These are phyloP conservation scores for Microplitis deprimator DNA, from an alignment of 2,888 invertebrate species.

Conservation along the genomic window DNA sequence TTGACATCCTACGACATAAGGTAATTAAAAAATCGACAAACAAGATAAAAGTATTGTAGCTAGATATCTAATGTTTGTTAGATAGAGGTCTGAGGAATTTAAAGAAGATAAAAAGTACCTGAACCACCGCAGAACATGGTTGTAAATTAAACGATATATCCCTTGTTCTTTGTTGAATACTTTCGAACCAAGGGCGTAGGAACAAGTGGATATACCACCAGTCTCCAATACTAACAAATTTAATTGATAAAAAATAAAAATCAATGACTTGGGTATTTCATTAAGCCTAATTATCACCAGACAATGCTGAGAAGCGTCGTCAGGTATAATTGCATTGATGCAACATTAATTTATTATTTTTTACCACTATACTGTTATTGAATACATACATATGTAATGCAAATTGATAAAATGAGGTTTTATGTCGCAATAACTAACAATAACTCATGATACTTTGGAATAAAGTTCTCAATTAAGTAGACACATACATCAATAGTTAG, in stretches of 20 bases:
- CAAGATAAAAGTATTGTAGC: background rate
- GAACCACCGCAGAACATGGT: slow-evolving; percentile 9
- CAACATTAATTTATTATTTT: too few species aligned
- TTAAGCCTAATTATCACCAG: background rate
- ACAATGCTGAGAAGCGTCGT: too few species aligned
- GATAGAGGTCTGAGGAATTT: background rate
- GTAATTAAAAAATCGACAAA: background rate
- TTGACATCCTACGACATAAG: too few species aligned
- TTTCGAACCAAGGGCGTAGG: slow-evolving; percentile 47
- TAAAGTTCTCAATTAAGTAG: background rate
- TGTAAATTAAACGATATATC: slow-evolving; percentile 42
- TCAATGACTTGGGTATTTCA: background rate
- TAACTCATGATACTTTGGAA: background rate
- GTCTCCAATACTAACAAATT: background rate
- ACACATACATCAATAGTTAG: background rate
- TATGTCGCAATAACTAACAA: background rate
- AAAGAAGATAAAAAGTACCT: background rate
- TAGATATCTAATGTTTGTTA: background rate
- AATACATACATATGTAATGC: background rate
- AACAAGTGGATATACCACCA: slow-evolving; percentile 40
- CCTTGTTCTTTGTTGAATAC: slow-evolving; percentile 42
- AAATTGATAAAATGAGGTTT: background rate
- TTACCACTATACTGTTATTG: background rate
- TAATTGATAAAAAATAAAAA: background rate
- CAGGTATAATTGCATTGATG: too few species aligned